A percentile compares a stretch with the other conserved stretches of the same genome.
Evolutionary conservation across 2,888 invertebrate species (phyloP).

Genomic region (Cybosia mesomella): DNA sequence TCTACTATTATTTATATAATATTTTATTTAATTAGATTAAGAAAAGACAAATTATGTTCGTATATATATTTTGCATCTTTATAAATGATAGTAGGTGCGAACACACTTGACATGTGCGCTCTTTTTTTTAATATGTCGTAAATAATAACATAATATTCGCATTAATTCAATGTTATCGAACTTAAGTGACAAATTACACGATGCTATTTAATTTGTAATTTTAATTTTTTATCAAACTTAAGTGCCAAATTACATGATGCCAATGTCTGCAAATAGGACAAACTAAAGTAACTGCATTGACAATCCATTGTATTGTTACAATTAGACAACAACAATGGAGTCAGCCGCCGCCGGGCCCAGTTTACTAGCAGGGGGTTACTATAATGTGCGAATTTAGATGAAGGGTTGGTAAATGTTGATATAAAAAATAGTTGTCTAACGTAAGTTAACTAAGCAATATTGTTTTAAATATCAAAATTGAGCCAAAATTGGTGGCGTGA

Average conservation of each 20-base stretch:
- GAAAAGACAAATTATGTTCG: no score
- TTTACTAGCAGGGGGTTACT: conserved; percentile 20
- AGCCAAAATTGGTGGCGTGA: no score
- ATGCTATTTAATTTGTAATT: no score
- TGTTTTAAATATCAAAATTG: neutral
- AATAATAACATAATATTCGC: no score
- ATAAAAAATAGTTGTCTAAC: neutral
- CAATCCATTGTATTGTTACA: conserved; percentile 37
- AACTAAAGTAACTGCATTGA: conserved; percentile 24
- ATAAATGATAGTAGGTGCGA: no score
- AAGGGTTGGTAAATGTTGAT: conserved; percentile 14
- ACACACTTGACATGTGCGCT: no score
- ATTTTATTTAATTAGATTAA: no score
- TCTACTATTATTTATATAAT: no score
- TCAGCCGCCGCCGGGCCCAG: conserved; percentile 29
- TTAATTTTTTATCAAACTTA: conserved; percentile 6
- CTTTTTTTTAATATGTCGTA: no score
- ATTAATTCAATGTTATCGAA: no score
- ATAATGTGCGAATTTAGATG: conserved; percentile 25
- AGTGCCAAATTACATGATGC: conserved; percentile 16
- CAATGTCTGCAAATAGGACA: conserved; percentile 5
- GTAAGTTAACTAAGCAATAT: neutral
- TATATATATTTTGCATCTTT: no score
- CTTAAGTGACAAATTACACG: no score
- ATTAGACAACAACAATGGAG: conserved; percentile 43